These are phyloP conservation scores for Lytechinus pictus DNA, from an alignment of 35 echinoderm and acorn worm species.

Conservation along the genomic window DNA sequence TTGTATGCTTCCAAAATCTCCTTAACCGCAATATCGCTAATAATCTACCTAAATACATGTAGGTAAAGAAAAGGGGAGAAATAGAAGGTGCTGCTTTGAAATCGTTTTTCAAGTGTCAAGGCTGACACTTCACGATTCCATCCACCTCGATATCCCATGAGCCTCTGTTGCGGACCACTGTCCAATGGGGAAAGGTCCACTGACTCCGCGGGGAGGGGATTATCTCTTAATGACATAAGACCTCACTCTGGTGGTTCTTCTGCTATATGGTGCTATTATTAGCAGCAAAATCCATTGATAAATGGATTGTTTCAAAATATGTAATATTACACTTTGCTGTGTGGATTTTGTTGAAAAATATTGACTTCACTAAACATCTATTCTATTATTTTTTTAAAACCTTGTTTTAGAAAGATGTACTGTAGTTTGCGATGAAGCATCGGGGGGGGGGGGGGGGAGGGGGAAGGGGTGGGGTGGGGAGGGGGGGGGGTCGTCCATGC, in stretches of 20 bases:
- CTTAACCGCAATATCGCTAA: constrained; percentile 30
- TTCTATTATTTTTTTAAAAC: too few species aligned
- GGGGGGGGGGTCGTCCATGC: too few species aligned
- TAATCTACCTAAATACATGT: constrained; percentile 33
- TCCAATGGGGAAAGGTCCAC: not conserved
- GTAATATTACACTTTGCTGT: not conserved
- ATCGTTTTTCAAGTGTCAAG: not conserved
- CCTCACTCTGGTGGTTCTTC: not conserved
- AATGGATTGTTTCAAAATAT: not conserved
- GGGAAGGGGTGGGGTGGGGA: too few species aligned
- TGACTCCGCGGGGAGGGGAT: not conserved
- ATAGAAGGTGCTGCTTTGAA: not conserved
- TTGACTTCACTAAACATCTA: too few species aligned
- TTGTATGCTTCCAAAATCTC: not conserved
- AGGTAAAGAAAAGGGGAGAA: not conserved
- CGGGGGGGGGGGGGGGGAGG: too few species aligned
- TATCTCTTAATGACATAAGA: not conserved
- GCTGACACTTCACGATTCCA: not conserved
- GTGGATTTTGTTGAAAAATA: not conserved
- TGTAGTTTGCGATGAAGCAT: too few species aligned
- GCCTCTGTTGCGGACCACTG: not conserved
- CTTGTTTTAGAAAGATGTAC: too few species aligned
- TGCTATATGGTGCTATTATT: not conserved
- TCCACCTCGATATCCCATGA: not conserved
- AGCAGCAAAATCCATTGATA: not conserved